phyloP scores from a whole-genome alignment of 2,113 vertebrate genomes.

The Oncorhynchus masou region DNA sequence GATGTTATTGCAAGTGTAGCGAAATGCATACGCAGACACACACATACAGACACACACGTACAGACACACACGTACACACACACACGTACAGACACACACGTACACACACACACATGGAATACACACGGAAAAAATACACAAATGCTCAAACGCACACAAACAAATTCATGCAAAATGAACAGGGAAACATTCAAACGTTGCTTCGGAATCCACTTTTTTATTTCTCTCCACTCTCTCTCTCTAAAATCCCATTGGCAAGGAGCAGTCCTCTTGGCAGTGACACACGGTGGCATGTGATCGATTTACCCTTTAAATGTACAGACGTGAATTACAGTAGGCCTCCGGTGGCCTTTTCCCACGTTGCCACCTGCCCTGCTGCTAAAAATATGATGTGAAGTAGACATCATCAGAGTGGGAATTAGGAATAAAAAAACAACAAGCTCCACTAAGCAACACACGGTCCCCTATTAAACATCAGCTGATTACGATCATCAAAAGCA shows the following conservation, averaged over 20 bases:
- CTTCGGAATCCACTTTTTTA: slow-evolving; percentile 1
- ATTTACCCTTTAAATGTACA: slow-evolving; percentile 68
- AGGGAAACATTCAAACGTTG: slow-evolving; percentile 4
- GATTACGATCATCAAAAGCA: slow-evolving; percentile 69
- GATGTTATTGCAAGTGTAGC: too few species aligned
- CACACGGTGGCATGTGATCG: slow-evolving; percentile 59
- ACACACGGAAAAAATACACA: not conserved
- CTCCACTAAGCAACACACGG: slow-evolving; percentile 29
- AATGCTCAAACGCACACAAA: not conserved
- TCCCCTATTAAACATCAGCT: slow-evolving; percentile 55
- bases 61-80: too few species aligned
- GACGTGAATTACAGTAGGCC: slow-evolving; percentile 49
- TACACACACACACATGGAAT: not conserved
- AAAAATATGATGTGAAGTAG: slow-evolving; percentile 59
- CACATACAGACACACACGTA: not conserved
- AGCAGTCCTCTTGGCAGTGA: slow-evolving; percentile 44
- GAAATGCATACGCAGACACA: not conserved
- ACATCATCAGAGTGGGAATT: slow-evolving; percentile 42
- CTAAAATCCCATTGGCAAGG: slow-evolving; percentile 32
- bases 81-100: too few species aligned
- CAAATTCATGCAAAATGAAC: not conserved
- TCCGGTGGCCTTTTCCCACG: slow-evolving; percentile 60
- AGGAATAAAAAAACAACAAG: slow-evolving; percentile 56
- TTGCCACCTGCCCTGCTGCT: slow-evolving; percentile 43
- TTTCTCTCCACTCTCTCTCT: slow-evolving; percentile 4